Percentiles rank a stretch among this genome's conserved stretches.
Evolutionary conservation across 1,140 invertebrate genomes (phyloP).

Genomic region (Cotesia vestalis): DNA sequence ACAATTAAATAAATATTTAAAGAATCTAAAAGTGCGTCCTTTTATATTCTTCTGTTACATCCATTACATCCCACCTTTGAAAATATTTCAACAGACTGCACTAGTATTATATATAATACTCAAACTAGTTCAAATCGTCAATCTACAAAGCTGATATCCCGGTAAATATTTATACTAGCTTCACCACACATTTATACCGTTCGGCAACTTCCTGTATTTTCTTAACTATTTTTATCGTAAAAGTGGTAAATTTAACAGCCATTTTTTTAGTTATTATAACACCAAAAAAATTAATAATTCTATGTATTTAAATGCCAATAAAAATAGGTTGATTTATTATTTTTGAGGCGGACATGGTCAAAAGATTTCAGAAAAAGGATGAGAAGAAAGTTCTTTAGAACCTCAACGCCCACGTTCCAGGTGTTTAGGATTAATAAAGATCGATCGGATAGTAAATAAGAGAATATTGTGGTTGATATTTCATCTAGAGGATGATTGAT

Average conservation of each 20-base stretch:
- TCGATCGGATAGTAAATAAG: slow-evolving; percentile 42
- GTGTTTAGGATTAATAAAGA: slow-evolving; percentile 53
- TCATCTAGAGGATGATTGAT: not conserved
- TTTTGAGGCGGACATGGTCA: not conserved
- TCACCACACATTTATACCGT: slow-evolving; percentile 21
- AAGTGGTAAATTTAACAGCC: not conserved
- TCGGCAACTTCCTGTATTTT: slow-evolving; percentile 10
- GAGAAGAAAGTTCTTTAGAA: slow-evolving; percentile 26
- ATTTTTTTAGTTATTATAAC: not conserved
- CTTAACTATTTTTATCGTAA: too few relatives aligned
- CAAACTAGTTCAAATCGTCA: slow-evolving; percentile 8
- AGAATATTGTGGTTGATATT: slow-evolving; percentile 16
- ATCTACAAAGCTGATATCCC: not conserved
- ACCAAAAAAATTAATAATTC: too few relatives aligned
- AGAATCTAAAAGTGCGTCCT: too few relatives aligned
- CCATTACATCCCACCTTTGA: not conserved
- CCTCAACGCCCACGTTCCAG: slow-evolving; percentile 47
- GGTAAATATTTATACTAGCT: slow-evolving; percentile 32
- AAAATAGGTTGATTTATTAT: not conserved
- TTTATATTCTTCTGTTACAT: too few relatives aligned
- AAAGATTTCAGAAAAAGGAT: slow-evolving; percentile 27
- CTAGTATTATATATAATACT: not conserved
- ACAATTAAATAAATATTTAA: too few relatives aligned
- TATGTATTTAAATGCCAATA: too few relatives aligned
- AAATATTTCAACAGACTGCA: slow-evolving; percentile 19